phyloP scores from a whole-genome alignment of 2,113 vertebrate genomes.

The Acrocephalus arundinaceus region DNA sequence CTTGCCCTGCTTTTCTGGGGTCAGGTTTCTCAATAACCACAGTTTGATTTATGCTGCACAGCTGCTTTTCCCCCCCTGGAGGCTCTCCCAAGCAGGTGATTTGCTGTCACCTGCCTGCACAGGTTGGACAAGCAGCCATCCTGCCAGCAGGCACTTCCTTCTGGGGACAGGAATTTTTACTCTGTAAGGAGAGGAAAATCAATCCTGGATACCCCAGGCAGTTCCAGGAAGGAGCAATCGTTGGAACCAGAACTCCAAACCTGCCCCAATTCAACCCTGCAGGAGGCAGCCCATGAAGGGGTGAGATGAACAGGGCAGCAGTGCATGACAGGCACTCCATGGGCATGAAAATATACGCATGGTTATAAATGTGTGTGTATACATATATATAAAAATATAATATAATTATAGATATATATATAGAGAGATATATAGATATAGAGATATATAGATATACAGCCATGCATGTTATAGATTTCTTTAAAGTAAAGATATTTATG shows the following conservation, averaged over 20 bases:
- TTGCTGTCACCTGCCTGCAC: background rate
- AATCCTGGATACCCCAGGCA: background rate
- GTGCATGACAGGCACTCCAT: background rate
- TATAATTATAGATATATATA: too few relatives aligned
- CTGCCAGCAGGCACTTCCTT: background rate
- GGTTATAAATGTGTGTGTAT: background rate
- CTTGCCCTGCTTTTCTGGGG: background rate
- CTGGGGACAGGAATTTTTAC: background rate
- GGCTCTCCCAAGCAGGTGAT: background rate
- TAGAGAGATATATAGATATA: too few relatives aligned
- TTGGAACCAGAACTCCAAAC: background rate
- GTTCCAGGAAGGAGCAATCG: background rate
- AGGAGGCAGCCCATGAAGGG: background rate
- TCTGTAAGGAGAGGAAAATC: background rate
- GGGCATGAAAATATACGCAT: fast-evolving
- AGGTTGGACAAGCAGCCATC: background rate
- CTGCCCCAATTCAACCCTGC: fast-evolving
- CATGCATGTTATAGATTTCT: background rate
- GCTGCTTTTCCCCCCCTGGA: background rate
- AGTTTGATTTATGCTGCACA: background rate
- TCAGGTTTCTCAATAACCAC: background rate
- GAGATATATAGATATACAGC: too few relatives aligned
- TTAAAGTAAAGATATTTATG: background rate
- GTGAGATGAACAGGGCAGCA: fast-evolving
- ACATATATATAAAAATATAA: too few relatives aligned